A percentile compares a stretch with the other conserved stretches of the same genome.
phyloP scores from a whole-genome alignment of 2,888 invertebrate species.

The Brachyptera putata region DNA sequence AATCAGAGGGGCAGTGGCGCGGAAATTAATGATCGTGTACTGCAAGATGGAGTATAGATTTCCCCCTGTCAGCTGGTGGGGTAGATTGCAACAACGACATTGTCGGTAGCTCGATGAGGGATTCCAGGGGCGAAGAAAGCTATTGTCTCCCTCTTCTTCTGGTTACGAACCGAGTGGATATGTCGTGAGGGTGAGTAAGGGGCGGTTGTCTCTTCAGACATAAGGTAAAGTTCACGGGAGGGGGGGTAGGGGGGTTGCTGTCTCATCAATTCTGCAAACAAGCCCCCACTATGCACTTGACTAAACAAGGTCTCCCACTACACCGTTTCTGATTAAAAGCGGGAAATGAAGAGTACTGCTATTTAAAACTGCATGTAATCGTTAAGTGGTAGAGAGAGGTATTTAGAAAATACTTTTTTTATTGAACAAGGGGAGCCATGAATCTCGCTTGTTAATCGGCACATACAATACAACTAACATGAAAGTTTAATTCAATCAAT shows the following conservation, averaged over 20 bases:
- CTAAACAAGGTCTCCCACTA: constrained; percentile 7
- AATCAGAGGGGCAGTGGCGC: constrained; percentile 18
- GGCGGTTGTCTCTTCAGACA: constrained; percentile 12
- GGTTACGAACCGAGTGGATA: not conserved
- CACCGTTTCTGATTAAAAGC: not conserved
- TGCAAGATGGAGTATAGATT: not conserved
- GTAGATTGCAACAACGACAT: constrained; percentile 12
- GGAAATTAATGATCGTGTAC: constrained; percentile 12
- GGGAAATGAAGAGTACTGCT: not conserved
- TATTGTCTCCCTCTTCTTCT: constrained; percentile 16
- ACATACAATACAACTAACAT: no score
- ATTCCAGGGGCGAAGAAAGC: not conserved
- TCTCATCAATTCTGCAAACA: constrained; percentile 13
- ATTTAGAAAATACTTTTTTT: no score
- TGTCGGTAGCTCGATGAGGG: not conserved
- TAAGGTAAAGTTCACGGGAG: constrained; percentile 18
- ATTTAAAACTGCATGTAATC: no score
- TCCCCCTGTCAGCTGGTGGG: constrained; percentile 5
- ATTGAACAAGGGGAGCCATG: no score
- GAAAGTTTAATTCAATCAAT: no score
- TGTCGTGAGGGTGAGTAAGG: not conserved
- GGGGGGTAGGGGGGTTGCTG: not conserved
- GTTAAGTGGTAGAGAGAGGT: no score
- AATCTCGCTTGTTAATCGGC: no score
- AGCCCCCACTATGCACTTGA: not conserved